Conservation (phyloP, 2,888 invertebrate species). For the Parnassius smintheus region DNA sequence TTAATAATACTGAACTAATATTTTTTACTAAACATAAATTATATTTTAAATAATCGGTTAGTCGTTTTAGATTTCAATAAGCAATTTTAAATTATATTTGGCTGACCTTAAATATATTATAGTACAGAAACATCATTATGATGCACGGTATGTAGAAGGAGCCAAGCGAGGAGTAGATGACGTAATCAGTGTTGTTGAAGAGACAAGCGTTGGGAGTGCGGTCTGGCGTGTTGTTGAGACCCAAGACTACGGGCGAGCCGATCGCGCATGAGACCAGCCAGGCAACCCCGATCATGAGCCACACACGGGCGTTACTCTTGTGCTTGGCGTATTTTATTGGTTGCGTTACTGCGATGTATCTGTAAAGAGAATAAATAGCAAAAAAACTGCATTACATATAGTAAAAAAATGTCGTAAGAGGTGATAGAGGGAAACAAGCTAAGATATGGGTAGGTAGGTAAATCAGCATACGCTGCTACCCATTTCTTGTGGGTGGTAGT, state of each 20-base stretch:
- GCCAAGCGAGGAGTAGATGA: slow-evolving; percentile 97
- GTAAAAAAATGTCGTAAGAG: no score
- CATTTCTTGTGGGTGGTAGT: no score
- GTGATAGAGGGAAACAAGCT: no score
- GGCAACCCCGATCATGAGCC: slow-evolving; percentile 95
- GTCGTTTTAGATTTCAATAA: no score
- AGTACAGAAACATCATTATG: slow-evolving; percentile 98
- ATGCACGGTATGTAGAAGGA: slow-evolving; percentile 99
- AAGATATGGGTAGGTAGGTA: no score
- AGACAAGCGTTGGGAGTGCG: slow-evolving; percentile 92
- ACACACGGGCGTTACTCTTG: slow-evolving; percentile 96
- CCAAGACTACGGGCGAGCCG: slow-evolving; percentile 97
- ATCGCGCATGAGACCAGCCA: slow-evolving; percentile 97
- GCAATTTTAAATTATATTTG: not conserved
- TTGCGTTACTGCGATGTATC: slow-evolving; percentile 99
- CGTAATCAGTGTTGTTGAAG: slow-evolving; percentile 98
- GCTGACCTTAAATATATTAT: slow-evolving; percentile 97
- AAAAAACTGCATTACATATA: no score
- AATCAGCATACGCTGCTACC: no score
- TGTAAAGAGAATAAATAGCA: slow-evolving; percentile 57
- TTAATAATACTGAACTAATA: no score
- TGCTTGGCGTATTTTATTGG: slow-evolving; percentile 99
- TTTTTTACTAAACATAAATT: no score
- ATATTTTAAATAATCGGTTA: no score
- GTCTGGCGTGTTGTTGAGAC: slow-evolving; percentile 95